phyloP scores from a whole-genome alignment of 2,888 invertebrate genomes.

The Acanthosepion lycidas region DNA sequence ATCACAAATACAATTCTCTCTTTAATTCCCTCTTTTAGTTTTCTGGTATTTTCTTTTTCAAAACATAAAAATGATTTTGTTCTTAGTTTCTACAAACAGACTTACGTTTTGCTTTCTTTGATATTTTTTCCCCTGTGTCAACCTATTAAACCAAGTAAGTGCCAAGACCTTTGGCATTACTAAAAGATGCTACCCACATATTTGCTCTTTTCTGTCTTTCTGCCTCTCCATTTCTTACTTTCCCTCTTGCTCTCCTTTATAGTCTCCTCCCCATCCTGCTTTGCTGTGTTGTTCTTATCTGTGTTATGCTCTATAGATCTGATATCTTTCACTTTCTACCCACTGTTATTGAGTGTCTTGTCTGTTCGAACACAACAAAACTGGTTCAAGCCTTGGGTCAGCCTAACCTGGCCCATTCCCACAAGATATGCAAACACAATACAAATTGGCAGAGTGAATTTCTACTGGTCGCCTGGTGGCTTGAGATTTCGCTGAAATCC shows the following conservation, averaged over 20 bases:
- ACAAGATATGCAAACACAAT: not conserved
- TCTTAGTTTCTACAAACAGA: too few relatives aligned
- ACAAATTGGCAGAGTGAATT: not conserved
- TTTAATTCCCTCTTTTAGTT: too few relatives aligned
- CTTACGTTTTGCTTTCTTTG: not conserved
- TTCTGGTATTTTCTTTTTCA: too few relatives aligned
- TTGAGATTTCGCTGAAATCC: not conserved
- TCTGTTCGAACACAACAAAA: not conserved
- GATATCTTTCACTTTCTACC: not conserved
- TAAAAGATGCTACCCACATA: not conserved
- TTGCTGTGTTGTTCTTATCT: not conserved
- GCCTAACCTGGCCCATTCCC: not conserved
- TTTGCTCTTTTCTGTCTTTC: not conserved
- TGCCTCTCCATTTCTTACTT: not conserved
- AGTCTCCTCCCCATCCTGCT: not conserved
- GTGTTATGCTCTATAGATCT: not conserved
- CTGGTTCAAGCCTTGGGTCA: constrained; percentile 33
- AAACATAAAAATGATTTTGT: too few relatives aligned
- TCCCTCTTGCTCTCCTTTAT: not conserved
- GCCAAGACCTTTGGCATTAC: not conserved
- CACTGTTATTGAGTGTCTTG: not conserved
- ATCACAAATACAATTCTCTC: too few relatives aligned
- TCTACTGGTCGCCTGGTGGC: not conserved
- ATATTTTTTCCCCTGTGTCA: not conserved
- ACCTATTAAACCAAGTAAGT: not conserved